These are phyloP conservation scores for Eurois occulta DNA, from an alignment of 2,888 invertebrate genomes.

Conservation along the genomic window DNA sequence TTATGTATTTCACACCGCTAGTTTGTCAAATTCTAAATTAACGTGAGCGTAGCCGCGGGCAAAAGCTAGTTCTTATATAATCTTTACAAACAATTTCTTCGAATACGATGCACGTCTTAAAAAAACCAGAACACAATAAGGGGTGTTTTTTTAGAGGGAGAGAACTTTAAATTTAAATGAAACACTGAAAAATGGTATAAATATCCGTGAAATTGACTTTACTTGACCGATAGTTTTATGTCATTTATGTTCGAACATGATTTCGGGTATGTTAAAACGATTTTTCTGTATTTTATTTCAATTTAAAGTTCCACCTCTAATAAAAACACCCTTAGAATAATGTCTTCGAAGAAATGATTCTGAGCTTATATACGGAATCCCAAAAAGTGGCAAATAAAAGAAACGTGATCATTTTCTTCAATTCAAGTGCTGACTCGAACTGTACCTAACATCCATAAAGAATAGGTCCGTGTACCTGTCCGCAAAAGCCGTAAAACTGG, in stretches of 20 bases:
- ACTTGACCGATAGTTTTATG: background rate
- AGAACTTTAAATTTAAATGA: background rate
- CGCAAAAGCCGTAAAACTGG: slow-evolving; percentile 25
- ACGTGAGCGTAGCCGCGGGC: too few relatives aligned
- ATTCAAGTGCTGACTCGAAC: slow-evolving; percentile 18
- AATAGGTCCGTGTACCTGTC: slow-evolving; percentile 13
- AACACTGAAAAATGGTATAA: background rate
- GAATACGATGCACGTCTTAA: background rate
- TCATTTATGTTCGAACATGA: background rate
- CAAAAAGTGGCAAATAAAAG: background rate
- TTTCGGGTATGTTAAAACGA: background rate
- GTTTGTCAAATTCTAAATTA: too few relatives aligned
- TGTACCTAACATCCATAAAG: slow-evolving; percentile 15
- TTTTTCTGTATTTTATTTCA: background rate
- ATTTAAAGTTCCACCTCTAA: background rate
- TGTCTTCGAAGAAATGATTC: background rate
- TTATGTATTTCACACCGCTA: too few relatives aligned
- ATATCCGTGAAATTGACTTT: background rate
- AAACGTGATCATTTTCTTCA: slow-evolving; percentile 34
- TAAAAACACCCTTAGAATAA: background rate
- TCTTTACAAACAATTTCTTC: background rate
- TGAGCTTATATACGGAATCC: background rate
- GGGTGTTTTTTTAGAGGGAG: background rate
- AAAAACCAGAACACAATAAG: background rate
- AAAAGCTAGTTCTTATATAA: too few relatives aligned